Conservation (phyloP, 2,888 invertebrate species). For the Pandemis heparana region DNA sequence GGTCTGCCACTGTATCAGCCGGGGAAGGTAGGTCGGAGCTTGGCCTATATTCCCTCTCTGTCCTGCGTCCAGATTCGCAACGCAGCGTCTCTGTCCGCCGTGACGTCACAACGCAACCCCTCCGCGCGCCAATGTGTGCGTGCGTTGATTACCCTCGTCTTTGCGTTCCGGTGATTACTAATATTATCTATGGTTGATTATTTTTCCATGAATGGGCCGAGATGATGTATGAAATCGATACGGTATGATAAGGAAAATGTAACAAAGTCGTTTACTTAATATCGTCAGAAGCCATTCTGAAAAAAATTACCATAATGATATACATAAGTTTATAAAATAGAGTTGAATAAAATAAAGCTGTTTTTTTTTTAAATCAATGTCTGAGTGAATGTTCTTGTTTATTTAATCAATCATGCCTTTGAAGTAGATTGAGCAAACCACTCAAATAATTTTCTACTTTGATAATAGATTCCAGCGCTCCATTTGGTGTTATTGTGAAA, state of each 20-base stretch:
- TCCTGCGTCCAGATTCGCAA: slow-evolving; percentile 52
- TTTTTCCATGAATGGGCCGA: slow-evolving; percentile 50
- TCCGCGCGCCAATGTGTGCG: slow-evolving; percentile 61
- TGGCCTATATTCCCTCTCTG: slow-evolving; percentile 80
- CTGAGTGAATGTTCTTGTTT: not conserved
- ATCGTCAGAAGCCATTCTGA: not conserved
- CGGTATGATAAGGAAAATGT: slow-evolving; percentile 12
- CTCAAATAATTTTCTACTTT: slow-evolving; percentile 21
- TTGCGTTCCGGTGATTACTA: slow-evolving; percentile 52
- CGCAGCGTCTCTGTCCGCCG: slow-evolving; percentile 62
- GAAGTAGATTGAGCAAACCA: slow-evolving; percentile 11
- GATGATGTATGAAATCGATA: slow-evolving; percentile 24
- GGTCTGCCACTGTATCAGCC: slow-evolving; percentile 66
- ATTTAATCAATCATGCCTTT: slow-evolving; percentile 4
- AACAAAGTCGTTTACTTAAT: not conserved
- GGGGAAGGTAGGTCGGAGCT: slow-evolving; percentile 79
- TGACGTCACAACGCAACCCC: slow-evolving; percentile 81
- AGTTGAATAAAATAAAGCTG: not conserved
- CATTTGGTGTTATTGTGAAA: slow-evolving; percentile 18
- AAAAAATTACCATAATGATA: not conserved
- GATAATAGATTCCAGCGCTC: slow-evolving; percentile 20
- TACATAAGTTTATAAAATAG: not conserved
- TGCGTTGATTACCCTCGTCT: slow-evolving; percentile 60
- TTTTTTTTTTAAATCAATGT: not conserved
- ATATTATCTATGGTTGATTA: slow-evolving; percentile 57